Percentiles rank a stretch among this genome's conserved stretches.
Evolutionary conservation across 2,888 invertebrate genomes (phyloP).

Genomic region (Cryptops parisi): DNA sequence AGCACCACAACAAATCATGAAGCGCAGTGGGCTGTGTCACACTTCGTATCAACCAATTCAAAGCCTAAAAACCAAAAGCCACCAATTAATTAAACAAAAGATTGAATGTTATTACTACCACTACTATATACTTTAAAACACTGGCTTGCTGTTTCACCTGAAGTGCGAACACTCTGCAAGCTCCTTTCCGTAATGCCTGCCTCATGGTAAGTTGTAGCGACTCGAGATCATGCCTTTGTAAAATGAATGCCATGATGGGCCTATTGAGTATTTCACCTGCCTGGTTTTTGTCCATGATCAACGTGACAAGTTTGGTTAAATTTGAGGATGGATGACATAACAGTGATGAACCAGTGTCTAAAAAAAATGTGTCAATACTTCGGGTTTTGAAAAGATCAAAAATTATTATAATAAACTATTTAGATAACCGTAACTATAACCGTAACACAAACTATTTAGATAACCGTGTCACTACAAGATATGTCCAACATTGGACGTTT

Average conservation of each 20-base stretch:
- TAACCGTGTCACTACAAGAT: no score
- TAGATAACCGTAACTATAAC: no score
- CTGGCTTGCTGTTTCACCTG: no score
- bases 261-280: slow-evolving; percentile 50
- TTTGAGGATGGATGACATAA: slow-evolving; percentile 81
- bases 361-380: slow-evolving; percentile 16
- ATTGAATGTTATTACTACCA: not conserved
- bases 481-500: no score
- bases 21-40: slow-evolving; percentile 81
- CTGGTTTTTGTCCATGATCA: slow-evolving; percentile 29
- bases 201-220: slow-evolving; percentile 73
- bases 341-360: slow-evolving; percentile 61
- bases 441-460: no score
- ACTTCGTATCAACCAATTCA: slow-evolving; percentile 87
- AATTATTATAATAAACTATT: no score
- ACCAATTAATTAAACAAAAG: slow-evolving; percentile 16
- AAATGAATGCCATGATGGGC: slow-evolving; percentile 75
- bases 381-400: no score
- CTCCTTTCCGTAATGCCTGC: slow-evolving; percentile 54
- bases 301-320: slow-evolving; percentile 54
- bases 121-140: no score
- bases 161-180: slow-evolving; percentile 59
- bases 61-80: slow-evolving; percentile 42
- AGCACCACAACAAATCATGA: slow-evolving; percentile 95
- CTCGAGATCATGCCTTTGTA: slow-evolving; percentile 70